Base-by-base conservation (phyloP, 2,113 vertebrate genomes). In the Columba livia region DNA sequence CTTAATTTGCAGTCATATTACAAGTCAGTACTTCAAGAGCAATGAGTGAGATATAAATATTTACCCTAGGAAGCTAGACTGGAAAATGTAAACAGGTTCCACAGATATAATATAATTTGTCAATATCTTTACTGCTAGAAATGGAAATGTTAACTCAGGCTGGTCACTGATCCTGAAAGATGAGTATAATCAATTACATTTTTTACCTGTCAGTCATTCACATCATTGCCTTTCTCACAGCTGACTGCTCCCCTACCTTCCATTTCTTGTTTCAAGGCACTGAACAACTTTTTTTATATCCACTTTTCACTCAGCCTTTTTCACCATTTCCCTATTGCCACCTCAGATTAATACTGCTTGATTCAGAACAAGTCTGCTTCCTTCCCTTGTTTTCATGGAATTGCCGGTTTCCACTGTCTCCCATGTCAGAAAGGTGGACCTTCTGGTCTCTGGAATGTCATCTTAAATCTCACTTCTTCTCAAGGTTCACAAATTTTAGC, bases 71-170 rank as follows among this genome's bases (percentile, higher is more conserved):
- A 69, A 93, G 62, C 51, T 70, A 89, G 72, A 71, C 29, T 75
- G 82, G 94, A 81, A 47, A 92, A 89, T 31, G 84, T 60, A 94
- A 97, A 90, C 71, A 90, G 61, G 89, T 83, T 90, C 65, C 71
- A 85, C 21, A 29, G 26, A 70, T 75, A 88, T 67, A 87, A 94
- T 48, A 50, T 60, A 93, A 57, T 83, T 94, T 94, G 58, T 89
- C 95, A 94, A 17, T 95, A 96, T 79, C 83, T 86, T 96, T 82
- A 88, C 73, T 60, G 60, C 90, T 91, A 57, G 40, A 95, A 88
- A 85, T 90, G 61, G 88, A 96, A 92, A 94, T 38, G 36, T 95
- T 95, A 96, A 95, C 70, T 94, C 84, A 78, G 79, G 44, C 80
- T 73, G 77, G 81, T 65, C 71, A 91, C 66, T 78, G 87, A 92